Base-by-base conservation (phyloP, 2,113 vertebrate genomes). In the Oreochromis tanganicae region DNA sequence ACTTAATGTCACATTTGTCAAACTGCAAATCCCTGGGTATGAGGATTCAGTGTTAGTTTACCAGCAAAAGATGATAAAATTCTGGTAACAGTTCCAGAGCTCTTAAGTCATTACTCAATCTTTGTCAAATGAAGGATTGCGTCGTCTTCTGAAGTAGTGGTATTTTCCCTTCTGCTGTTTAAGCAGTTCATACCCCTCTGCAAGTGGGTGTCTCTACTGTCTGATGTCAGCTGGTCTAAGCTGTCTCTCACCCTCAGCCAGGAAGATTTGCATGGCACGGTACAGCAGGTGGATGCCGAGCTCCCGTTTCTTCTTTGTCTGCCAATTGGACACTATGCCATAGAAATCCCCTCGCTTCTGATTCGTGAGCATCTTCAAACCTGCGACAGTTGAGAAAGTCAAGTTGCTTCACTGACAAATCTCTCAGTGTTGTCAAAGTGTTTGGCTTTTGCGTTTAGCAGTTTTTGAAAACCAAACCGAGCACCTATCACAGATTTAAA, bases 241-340 rank as follows among this genome's bases (percentile, higher is more conserved):
- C 92, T 99, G 97, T 59, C 97, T 88, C 84, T 99, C 97, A 0
- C 97, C 98, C 91, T 98, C 98, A 0, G 98, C 98, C 93, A 99
- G 93, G 85, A 99, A 98, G 93, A 98, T 97, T 81, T 96, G 96
- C 96, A 98, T 96, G 57, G 97, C 97, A 0, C 97, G 87, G 92
- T 97, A 96, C 5, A 99, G 92, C 91, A 99, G 92, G 68, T 97
- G 97, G 13, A 97, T 95, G 0, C 98, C 98, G 19, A 99, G 92
- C 43, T 96, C 91, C 46, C 93, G 94, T 5, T 96, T 97, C 7
- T 91, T 96, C 10, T 85, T 90, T 0, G 68, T n/a, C 0, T 95
- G 84, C 98, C 98, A 99, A 80, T 91, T 93, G 0, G 96, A 97
- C 7, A 90, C 97, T 3, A 95, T 81, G 0, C 98, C 97, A 0